Conservation (phyloP, 2,888 invertebrate genomes). For the Tolmerus cingulatus region DNA sequence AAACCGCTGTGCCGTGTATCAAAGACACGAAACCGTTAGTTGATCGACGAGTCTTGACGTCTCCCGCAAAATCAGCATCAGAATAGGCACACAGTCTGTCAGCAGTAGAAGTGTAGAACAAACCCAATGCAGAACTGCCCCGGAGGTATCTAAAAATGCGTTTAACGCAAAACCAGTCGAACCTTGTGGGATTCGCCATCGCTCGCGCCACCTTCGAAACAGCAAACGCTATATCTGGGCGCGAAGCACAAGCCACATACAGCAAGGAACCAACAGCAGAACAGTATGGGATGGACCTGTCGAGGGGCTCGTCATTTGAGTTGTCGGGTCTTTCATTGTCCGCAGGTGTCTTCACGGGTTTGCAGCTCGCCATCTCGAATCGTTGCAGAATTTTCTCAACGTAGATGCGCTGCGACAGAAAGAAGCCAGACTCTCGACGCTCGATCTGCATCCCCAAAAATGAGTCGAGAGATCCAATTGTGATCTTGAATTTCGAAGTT, state of each 20-base stretch:
- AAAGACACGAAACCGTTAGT: constrained; percentile 43
- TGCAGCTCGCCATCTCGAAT: background rate
- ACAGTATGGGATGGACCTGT: background rate
- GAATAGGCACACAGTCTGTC: background rate
- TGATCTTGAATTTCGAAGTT: too few relatives aligned
- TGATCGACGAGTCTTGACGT: constrained; percentile 43
- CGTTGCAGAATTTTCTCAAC: background rate
- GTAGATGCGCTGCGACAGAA: background rate
- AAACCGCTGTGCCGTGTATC: constrained; percentile 6
- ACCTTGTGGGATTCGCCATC: background rate
- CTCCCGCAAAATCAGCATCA: constrained; percentile 27
- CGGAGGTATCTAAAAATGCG: background rate
- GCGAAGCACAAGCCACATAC: background rate
- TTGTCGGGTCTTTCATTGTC: background rate
- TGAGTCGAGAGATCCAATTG: background rate
- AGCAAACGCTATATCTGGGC: background rate
- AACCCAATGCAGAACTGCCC: background rate
- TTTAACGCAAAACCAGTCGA: constrained; percentile 3
- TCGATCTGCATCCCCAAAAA: background rate
- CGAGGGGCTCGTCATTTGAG: background rate
- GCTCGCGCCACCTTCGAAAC: background rate
- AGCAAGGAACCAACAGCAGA: background rate
- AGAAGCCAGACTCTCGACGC: background rate
- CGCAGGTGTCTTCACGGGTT: background rate
- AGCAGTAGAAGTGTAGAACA: background rate